A percentile compares a stretch with the other conserved stretches of the same genome.
These are phyloP conservation scores for Brachymystax lenok DNA, from an alignment of 2,797 vertebrate species.

Conservation along the genomic window DNA sequence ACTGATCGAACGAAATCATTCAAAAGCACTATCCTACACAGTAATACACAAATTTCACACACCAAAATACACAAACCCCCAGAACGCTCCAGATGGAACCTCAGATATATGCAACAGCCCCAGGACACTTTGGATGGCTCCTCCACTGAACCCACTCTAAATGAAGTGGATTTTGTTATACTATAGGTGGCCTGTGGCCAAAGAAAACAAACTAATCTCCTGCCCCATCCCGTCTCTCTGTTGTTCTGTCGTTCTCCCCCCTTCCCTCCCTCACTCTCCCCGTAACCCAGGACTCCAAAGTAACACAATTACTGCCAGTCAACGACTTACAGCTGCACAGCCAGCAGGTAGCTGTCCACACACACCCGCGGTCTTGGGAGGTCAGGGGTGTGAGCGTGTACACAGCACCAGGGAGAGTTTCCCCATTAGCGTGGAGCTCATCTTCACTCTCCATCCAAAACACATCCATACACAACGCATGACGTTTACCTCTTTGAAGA, in stretches of 20 bases:
- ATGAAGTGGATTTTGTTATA: too few relatives aligned
- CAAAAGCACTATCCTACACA: neutral
- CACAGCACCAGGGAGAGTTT: neutral
- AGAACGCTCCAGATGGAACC: too few relatives aligned
- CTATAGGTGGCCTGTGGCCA: neutral
- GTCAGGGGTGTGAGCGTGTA: neutral
- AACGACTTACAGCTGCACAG: constrained; percentile 2
- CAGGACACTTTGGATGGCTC: too few relatives aligned
- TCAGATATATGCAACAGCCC: too few relatives aligned
- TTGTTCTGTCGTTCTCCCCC: constrained; percentile 5
- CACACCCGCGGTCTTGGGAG: neutral
- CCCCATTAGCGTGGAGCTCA: neutral
- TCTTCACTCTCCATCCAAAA: neutral
- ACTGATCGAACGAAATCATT: too few relatives aligned
- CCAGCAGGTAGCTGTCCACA: constrained; percentile 3
- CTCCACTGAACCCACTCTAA: too few relatives aligned
- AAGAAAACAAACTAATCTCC: neutral
- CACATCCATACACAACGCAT: neutral
- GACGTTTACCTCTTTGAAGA: neutral
- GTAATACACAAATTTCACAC: neutral
- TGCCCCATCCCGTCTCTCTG: constrained; percentile 1
- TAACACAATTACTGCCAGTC: constrained; percentile 32
- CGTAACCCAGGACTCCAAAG: constrained; percentile 25
- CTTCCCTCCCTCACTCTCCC: constrained; percentile 4
- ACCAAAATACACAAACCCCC: constrained; percentile 3